Conservation (phyloP, 2,113 vertebrate species). For the Amphiprion ocellaris region DNA sequence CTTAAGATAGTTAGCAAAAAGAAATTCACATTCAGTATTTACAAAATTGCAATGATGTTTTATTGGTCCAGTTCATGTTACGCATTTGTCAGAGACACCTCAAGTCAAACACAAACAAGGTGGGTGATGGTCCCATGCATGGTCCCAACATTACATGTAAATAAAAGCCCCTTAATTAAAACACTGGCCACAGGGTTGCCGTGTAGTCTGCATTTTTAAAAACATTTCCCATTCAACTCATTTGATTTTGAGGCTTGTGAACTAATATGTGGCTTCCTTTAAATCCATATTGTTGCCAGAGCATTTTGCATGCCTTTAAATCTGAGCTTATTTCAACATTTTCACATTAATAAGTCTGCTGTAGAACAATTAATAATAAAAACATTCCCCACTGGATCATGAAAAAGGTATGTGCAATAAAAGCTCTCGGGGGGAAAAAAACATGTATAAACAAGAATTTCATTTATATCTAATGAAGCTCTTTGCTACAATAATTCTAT, state of each 20-base stretch:
- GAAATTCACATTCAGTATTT: neutral
- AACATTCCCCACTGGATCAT: conserved; percentile 14
- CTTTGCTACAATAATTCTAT: conserved; percentile 39
- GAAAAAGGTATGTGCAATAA: conserved; percentile 43
- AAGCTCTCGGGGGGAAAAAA: conserved; percentile 9
- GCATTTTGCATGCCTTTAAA: conserved; percentile 5
- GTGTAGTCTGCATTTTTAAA: neutral
- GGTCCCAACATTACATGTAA: neutral
- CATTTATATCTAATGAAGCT: conserved; percentile 1
- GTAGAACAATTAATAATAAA: neutral
- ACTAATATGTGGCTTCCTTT: neutral
- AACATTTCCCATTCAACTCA: neutral
- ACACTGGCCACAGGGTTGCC: neutral
- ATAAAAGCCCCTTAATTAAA: too few relatives aligned
- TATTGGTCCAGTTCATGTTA: neutral
- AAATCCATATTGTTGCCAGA: conserved; percentile 1
- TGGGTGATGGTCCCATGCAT: neutral
- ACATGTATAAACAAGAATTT: conserved; percentile 17
- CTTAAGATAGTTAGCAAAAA: neutral
- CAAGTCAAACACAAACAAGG: neutral
- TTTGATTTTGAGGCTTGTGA: neutral
- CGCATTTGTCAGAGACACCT: neutral
- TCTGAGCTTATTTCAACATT: conserved; percentile 63
- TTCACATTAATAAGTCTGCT: conserved; percentile 62
- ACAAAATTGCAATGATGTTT: conserved; percentile 3